Evolutionary conservation across 2,888 invertebrate species (phyloP), one percentile per base, ranked within the genome.

Genomic region (Molorchus minor): DNA sequence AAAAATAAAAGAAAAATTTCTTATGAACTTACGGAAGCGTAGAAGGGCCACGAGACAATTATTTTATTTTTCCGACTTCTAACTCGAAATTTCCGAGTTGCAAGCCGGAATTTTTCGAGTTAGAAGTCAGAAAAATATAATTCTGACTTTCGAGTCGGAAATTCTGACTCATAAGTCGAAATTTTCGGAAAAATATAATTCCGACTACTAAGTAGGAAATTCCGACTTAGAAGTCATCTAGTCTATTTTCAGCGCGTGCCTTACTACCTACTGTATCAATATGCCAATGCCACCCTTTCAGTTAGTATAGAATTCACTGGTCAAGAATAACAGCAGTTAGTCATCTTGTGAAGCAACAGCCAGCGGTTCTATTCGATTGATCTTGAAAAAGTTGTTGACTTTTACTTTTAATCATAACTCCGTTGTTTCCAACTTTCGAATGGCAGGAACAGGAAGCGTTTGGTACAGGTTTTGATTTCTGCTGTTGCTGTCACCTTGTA

Each of bases 371-470:
- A 66, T 62, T 49, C 47, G 58, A 30, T 56, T 61, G 12, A 33
- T 36, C 12, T 5, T 12, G 43, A 66, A 57, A 21, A 47, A 64
- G 33, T 61, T 59, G 16, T 61, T 56, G 25, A 61, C 35, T 46
- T 59, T 69, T 19, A 58, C 35, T 46, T 63, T 58, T 25, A 73
- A 72, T 82, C 83, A 91, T 77, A 92, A 82, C 82, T 92, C 92
- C 47, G 92, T 92, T 65, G 92, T 92, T 81, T 92, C 91, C 80
- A 92, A 83, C 81, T 91, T 91, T 78, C 89, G 71, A 52, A 71
- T 73, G 20, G 74, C 74, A 21, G 75, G 73, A 36, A 75, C 69
- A 17, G 80, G 84, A 65, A 87, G 76, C 16, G 86, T 81, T 73
- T 85, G 90, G 72, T 91, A 92, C 62, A 91, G 85, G 76, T 92